Base-by-base conservation (phyloP, 1,140 invertebrate genomes). In the Hylaeus volcanicus region DNA sequence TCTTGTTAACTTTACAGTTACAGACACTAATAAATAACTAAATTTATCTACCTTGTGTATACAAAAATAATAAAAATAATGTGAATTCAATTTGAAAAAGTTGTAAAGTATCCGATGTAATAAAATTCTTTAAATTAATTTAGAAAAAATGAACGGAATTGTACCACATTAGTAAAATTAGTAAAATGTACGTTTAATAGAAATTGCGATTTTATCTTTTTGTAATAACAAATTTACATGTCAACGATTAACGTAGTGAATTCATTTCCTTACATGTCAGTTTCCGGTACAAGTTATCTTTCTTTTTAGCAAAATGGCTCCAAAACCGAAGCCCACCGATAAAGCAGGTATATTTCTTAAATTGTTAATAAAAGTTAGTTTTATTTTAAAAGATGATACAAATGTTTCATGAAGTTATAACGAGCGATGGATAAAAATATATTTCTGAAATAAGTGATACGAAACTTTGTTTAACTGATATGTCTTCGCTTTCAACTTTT, bases 291-390 rank as follows among this genome's bases (percentile, higher is more conserved):
- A 12, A 14, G 11, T 39, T 83, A n/a, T 56, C n/a, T 55, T 75
- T 85, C 83, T 93, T 93, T 93, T 93, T 90, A 90, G 86, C 90
- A 95, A 95, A 93, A 96, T 96, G 95, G 95, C 95, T 92, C 95
- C 95, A 78, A 96, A 96, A 93, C 94, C 95, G 89, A 95, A 95
- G 87, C 91, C 94, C 63, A 94, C 94, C 88, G 95, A 95, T 76
- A 95, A 96, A 92, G 90, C 95, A 93, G 95, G 95, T 96, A 94
- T 72, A 64, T 78, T 81, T 2, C 5, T 51, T n/a, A 61, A 73
- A 26, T 37, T 14, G 37, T 74, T 74, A 56, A 15, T 39, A 12
- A n/a, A 1, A 14, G 14, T 78, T 1, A 1, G 37, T 6, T 58
- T 5, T 55, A 26, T 11, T 53, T 1, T 39, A 3, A 60, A n/a